Conservation (phyloP, 2,113 vertebrate genomes). For the Cynocephalus volans region DNA sequence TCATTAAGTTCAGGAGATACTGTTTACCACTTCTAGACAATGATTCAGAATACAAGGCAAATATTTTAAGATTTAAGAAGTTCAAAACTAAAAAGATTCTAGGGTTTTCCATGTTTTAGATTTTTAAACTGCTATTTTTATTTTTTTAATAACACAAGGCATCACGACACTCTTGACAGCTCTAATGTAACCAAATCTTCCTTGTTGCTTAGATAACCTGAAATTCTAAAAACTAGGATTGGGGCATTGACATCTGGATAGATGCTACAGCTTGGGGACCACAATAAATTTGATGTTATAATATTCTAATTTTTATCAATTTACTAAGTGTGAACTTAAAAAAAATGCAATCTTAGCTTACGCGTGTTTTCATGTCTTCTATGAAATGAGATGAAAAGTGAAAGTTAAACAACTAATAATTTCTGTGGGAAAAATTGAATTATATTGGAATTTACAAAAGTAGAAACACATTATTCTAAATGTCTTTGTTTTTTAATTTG, state of each 20-base stretch:
- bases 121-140: neutral
- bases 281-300: neutral
- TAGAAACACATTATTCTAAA: neutral
- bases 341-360: neutral
- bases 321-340: neutral
- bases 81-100: neutral
- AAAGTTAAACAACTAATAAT: neutral
- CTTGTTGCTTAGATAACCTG: neutral
- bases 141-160: neutral
- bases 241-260: neutral
- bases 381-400: neutral
- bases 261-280: neutral
- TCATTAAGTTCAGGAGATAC: neutral
- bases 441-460: neutral
- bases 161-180: neutral
- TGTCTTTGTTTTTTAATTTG: neutral
- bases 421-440: neutral
- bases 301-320: slow-evolving; percentile 41
- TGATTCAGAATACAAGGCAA: neutral
- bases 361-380: neutral
- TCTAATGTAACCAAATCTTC: neutral
- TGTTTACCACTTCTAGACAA: neutral
- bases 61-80: neutral
- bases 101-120: neutral
- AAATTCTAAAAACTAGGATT: neutral